These are phyloP conservation scores for Typhlomys cinereus DNA, from an alignment of 2,113 vertebrate genomes.

Conservation along the genomic window DNA sequence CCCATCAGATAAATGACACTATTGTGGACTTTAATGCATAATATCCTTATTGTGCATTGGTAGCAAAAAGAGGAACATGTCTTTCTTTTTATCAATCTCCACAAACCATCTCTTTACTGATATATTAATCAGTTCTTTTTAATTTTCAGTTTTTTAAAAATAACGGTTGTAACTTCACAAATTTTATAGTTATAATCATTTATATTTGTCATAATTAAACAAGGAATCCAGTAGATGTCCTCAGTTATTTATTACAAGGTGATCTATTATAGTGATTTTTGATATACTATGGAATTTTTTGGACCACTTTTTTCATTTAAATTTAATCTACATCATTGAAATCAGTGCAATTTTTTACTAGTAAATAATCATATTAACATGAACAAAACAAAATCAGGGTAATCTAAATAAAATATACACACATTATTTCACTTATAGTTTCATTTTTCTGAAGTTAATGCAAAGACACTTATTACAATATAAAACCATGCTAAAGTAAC, in stretches of 20 bases:
- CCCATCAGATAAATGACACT: neutral
- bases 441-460: conserved; percentile 32
- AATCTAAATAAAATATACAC: conserved; percentile 16
- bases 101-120: conserved; percentile 17
- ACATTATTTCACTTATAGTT: conserved; percentile 17
- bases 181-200: neutral
- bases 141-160: conserved; percentile 13
- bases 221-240: neutral
- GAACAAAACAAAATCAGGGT: neutral
- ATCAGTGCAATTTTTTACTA: conserved; percentile 18
- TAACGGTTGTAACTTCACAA: neutral
- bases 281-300: neutral
- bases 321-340: conserved; percentile 44
- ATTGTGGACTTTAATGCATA: neutral
- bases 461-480: neutral
- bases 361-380: neutral
- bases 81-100: neutral
- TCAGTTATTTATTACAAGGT: neutral
- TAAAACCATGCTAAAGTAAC: neutral
- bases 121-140: neutral
- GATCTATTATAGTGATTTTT: neutral
- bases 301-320: conserved; percentile 34
- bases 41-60: neutral
- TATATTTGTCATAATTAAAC: neutral
- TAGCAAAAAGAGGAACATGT: neutral